A percentile compares a stretch with the other conserved stretches of the same genome.
Conservation (phyloP, 2,888 invertebrate species). For the Acanthosepion esculentum region DNA sequence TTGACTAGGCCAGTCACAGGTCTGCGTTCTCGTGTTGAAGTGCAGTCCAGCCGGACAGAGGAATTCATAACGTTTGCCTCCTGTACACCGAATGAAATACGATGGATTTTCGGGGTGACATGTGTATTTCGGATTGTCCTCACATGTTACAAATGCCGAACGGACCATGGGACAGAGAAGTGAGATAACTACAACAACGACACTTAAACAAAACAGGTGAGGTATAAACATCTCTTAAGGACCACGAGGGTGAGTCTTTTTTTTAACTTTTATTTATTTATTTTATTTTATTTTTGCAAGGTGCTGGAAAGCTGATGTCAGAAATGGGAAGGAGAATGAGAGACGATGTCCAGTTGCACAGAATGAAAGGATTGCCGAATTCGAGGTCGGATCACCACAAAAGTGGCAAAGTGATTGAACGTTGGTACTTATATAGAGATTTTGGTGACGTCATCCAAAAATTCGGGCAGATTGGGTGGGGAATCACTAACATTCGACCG, state of each 20-base stretch:
- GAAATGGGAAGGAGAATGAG: no score
- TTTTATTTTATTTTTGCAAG: no score
- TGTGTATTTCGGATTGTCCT: constrained; percentile 52
- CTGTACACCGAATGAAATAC: constrained; percentile 56
- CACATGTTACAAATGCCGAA: not conserved
- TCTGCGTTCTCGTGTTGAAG: constrained; percentile 58
- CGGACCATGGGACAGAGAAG: not conserved
- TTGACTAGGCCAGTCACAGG: constrained; percentile 61
- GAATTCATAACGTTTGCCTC: constrained; percentile 55
- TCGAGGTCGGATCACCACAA: no score
- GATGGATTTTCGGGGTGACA: constrained; percentile 55
- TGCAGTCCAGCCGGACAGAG: constrained; percentile 57
- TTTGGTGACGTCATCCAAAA: not conserved
- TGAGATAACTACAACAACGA: not conserved
- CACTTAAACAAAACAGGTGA: no score
- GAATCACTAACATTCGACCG: not conserved
- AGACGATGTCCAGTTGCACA: no score
- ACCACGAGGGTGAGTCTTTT: no score
- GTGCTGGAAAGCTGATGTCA: no score
- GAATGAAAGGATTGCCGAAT: no score
- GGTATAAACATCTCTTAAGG: no score
- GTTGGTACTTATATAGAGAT: not conserved
- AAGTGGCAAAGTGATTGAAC: not conserved
- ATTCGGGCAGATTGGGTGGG: not conserved
- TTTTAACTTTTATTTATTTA: no score